Evolutionary conservation across 1,140 invertebrate genomes (phyloP).

Genomic region (Rhizoglyphus robini): DNA sequence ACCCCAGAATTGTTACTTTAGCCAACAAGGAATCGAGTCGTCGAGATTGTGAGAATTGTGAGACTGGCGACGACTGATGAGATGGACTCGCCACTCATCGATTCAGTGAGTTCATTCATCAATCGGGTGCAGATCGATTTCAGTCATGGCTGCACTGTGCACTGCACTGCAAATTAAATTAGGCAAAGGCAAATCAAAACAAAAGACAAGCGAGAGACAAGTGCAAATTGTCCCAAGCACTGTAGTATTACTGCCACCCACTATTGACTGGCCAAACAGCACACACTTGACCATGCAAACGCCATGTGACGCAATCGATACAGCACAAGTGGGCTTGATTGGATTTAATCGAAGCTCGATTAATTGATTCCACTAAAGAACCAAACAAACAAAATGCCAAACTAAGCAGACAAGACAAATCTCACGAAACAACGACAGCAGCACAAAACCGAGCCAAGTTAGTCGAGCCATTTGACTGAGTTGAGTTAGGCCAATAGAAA

Average conservation of each 20-base stretch:
- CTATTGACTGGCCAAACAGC: not conserved
- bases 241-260: too few relatives aligned
- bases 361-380: too few relatives aligned
- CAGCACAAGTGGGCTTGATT: conserved; percentile 1
- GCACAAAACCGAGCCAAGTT: not conserved
- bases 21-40: too few relatives aligned
- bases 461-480: not conserved
- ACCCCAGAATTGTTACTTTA: too few relatives aligned
- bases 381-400: not conserved
- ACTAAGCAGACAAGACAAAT: not conserved
- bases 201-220: too few relatives aligned
- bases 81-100: not conserved
- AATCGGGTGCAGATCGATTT: not conserved
- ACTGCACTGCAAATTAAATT: conserved; percentile 6
- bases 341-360: conserved; percentile 1
- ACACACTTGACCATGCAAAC: too few relatives aligned
- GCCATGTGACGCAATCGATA: conserved; percentile 1
- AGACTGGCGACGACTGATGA: not conserved
- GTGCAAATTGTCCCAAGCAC: too few relatives aligned
- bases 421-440: not conserved
- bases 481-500: not conserved
- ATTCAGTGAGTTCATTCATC: too few relatives aligned
- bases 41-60: not conserved
- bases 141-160: too few relatives aligned
- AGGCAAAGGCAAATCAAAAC: conserved; percentile 1